Evolutionary conservation across 2,888 invertebrate genomes (phyloP), one percentile per base, ranked within the genome.

Genomic region (Trissolcus japonicus): DNA sequence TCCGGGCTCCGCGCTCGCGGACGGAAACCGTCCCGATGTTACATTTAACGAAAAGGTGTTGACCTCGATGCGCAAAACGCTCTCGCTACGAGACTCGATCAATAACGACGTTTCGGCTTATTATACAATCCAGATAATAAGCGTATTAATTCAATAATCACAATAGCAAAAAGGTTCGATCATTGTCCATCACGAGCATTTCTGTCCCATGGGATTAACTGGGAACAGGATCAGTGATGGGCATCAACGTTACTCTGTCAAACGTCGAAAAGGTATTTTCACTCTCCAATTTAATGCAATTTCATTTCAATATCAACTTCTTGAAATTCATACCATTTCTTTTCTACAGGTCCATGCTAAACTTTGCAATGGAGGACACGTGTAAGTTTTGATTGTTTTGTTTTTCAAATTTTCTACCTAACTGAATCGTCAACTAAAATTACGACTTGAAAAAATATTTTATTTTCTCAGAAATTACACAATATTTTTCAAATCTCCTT

Each of bases 351-450:
- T 85, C 73, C 84, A 84, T 67, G 85, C 84, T 84, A 84, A 82
- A 78, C 81, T 84, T 79, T 86, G 86, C 84, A 82, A 83, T 85
- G 86, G 85, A 81, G 86, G 85, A 79, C 86, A 86, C 65, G 83
- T 82, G 86, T 86, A 82, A 86, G 86, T 35, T 35, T 7, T 35
- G 6, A n/a, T n/a, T n/a, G n/a, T n/a, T n/a, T n/a, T n/a, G n/a
- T n/a, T n/a, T n/a, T n/a, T n/a, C n/a, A n/a, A n/a, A n/a, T n/a
- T n/a, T n/a, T n/a, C n/a, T n/a, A n/a, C n/a, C n/a, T n/a, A n/a
- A n/a, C n/a, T n/a, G n/a, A n/a, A n/a, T n/a, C n/a, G n/a, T n/a
- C n/a, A n/a, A n/a, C n/a, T n/a, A n/a, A n/a, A n/a, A n/a, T n/a
- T n/a, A n/a, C n/a, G n/a, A n/a, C n/a, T n/a, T n/a, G n/a, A n/a